These are phyloP conservation scores for Saguinus imperator DNA, from an alignment of 2,113 vertebrate genomes.

Conservation along the genomic window DNA sequence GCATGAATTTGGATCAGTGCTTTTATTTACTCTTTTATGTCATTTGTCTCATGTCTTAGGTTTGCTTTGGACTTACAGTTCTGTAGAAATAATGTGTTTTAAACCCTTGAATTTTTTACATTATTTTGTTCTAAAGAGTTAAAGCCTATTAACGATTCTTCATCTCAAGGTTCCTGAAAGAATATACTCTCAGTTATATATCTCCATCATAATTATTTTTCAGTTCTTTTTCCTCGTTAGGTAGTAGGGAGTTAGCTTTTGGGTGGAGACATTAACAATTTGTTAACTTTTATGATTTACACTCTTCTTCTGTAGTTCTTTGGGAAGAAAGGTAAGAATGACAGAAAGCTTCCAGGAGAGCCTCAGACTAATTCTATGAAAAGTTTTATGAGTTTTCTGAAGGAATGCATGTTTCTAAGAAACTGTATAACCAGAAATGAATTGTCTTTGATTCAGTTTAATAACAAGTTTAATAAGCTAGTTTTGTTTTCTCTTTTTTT, in stretches of 20 bases:
- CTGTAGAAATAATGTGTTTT: conserved; percentile 46
- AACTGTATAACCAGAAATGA: conserved; percentile 64
- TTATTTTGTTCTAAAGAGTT: conserved; percentile 48
- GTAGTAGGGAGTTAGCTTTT: conserved; percentile 19
- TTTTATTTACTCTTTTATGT: conserved; percentile 65
- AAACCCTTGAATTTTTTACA: conserved; percentile 10
- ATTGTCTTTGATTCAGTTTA: conserved; percentile 59
- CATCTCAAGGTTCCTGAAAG: not conserved
- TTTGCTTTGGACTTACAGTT: conserved; percentile 60
- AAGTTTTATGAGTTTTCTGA: conserved; percentile 55
- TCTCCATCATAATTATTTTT: conserved; percentile 46
- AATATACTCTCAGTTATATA: conserved; percentile 18
- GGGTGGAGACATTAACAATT: not conserved
- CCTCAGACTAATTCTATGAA: conserved; percentile 56
- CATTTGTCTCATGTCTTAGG: conserved; percentile 54
- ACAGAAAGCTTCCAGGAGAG: conserved; percentile 47
- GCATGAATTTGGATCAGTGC: conserved; percentile 63
- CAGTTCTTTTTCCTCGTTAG: conserved; percentile 17
- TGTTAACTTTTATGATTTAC: not conserved
- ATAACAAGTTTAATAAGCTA: conserved; percentile 47
- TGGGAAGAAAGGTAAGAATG: conserved; percentile 62
- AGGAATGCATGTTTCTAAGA: conserved; percentile 70
- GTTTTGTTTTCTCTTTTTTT: conserved; percentile 40
- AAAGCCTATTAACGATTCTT: conserved; percentile 39
- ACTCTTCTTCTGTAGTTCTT: conserved; percentile 38